Percentiles rank a stretch among this genome's conserved stretches.
Evolutionary conservation across 2,888 invertebrate genomes (phyloP).

Genomic region (Stenurella melanura): DNA sequence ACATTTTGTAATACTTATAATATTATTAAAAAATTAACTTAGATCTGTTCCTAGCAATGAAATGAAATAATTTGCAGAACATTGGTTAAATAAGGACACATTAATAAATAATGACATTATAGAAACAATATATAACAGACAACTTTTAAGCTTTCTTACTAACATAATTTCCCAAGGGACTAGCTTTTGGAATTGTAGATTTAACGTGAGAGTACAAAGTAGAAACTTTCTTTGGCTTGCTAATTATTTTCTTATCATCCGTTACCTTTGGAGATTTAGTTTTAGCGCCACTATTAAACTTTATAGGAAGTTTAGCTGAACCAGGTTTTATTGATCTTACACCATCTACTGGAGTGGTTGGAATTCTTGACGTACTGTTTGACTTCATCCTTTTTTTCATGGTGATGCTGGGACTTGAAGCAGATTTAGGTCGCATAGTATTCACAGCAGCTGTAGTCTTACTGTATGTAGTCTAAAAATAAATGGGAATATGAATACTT

Average conservation of each 20-base stretch:
- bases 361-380: not conserved
- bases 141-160: constrained; percentile 8
- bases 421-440: not conserved
- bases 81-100: no score
- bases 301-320: not conserved
- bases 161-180: constrained; percentile 1
- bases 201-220: constrained; percentile 22
- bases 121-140: constrained; percentile 1
- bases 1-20: no score
- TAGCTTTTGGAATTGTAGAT: constrained; percentile 25
- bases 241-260: not conserved
- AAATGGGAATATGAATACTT: no score
- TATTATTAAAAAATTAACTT: no score
- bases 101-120: no score
- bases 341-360: not conserved
- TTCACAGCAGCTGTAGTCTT: not conserved
- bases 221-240: not conserved
- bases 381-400: not conserved
- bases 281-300: not conserved
- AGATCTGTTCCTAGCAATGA: no score
- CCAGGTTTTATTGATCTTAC: not conserved
- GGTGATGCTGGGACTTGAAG: not conserved
- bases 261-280: not conserved
- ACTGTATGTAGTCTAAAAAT: not conserved
- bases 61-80: no score